Conservation (phyloP, 2,888 invertebrate genomes). For the Oxytorus armatus region DNA sequence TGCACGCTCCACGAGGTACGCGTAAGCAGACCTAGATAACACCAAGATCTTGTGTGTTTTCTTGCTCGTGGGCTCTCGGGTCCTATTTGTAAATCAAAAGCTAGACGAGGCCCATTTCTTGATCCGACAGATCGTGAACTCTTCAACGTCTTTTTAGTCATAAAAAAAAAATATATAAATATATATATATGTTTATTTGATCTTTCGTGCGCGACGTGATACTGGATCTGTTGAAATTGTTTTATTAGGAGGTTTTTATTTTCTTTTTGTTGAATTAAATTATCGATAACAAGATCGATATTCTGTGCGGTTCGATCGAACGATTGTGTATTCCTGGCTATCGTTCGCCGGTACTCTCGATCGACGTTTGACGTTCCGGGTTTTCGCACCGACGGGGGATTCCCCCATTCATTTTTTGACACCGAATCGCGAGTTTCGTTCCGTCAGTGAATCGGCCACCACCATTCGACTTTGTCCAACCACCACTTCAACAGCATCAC, state of each 20-base stretch:
- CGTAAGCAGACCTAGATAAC: constrained; percentile 77
- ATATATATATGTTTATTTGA: background rate
- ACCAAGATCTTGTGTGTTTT: constrained; percentile 61
- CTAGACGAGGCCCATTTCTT: background rate
- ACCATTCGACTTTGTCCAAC: constrained; percentile 21
- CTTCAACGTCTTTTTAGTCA: background rate
- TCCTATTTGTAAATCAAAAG: background rate
- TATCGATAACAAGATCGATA: constrained; percentile 22
- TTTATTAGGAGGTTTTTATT: background rate
- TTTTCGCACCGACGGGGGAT: constrained; percentile 14
- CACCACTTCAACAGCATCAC: constrained; percentile 34
- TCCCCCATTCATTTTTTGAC: constrained; percentile 20
- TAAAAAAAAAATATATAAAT: too few species aligned
- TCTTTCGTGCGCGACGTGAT: constrained; percentile 22
- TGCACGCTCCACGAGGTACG: constrained; percentile 83
- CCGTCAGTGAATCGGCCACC: constrained; percentile 24
- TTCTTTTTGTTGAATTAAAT: background rate
- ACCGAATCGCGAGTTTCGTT: constrained; percentile 37
- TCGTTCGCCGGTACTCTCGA: constrained; percentile 45
- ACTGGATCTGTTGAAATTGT: constrained; percentile 1
- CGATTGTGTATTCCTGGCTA: constrained; percentile 26
- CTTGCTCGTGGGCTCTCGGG: constrained; percentile 48
- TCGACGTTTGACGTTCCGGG: constrained; percentile 43
- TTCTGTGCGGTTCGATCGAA: constrained; percentile 23
- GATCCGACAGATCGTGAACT: constrained; percentile 11